phyloP scores from a whole-genome alignment of 2,113 vertebrate species.

The Emydura subglobosa region DNA sequence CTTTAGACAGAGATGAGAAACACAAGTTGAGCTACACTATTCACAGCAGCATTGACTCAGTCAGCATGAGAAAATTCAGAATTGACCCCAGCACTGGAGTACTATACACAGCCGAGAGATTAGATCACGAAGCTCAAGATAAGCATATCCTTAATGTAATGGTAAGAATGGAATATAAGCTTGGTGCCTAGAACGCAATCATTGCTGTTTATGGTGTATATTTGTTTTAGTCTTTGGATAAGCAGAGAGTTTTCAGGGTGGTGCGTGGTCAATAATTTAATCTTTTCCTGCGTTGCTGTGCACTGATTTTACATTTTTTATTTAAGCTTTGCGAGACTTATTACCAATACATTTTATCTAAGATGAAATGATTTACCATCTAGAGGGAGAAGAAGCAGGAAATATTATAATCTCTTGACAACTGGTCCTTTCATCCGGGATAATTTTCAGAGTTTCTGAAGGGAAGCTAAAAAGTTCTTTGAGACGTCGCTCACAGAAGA shows the following conservation, averaged over 20 bases:
- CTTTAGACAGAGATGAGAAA: slow-evolving; percentile 93
- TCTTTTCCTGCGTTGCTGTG: slow-evolving; percentile 14
- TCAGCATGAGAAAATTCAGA: slow-evolving; percentile 91
- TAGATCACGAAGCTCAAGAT: slow-evolving; percentile 93
- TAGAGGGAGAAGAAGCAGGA: slow-evolving; percentile 46
- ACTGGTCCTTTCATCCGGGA: slow-evolving; percentile 28
- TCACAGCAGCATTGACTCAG: slow-evolving; percentile 91
- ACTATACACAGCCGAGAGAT: slow-evolving; percentile 88
- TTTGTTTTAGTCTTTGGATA: background rate
- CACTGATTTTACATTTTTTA: slow-evolving; percentile 41
- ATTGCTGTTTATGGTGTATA: background rate
- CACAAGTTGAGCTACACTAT: slow-evolving; percentile 91
- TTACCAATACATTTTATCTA: slow-evolving; percentile 43
- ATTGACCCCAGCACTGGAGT: slow-evolving; percentile 89
- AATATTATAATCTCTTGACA: slow-evolving; percentile 59
- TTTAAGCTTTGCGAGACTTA: slow-evolving; percentile 9
- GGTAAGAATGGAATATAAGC: slow-evolving; percentile 79
- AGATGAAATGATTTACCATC: slow-evolving; percentile 42
- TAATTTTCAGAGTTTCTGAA: slow-evolving; percentile 52
- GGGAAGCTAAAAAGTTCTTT: slow-evolving; percentile 55
- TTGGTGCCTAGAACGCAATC: background rate
- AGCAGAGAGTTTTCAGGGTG: background rate
- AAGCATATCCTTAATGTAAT: slow-evolving; percentile 95
- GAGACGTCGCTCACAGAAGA: slow-evolving; percentile 52
- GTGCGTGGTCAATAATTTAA: slow-evolving; percentile 43